These are phyloP conservation scores for Strigamia maritima DNA, from an alignment of 2,888 invertebrate genomes.

Conservation along the genomic window DNA sequence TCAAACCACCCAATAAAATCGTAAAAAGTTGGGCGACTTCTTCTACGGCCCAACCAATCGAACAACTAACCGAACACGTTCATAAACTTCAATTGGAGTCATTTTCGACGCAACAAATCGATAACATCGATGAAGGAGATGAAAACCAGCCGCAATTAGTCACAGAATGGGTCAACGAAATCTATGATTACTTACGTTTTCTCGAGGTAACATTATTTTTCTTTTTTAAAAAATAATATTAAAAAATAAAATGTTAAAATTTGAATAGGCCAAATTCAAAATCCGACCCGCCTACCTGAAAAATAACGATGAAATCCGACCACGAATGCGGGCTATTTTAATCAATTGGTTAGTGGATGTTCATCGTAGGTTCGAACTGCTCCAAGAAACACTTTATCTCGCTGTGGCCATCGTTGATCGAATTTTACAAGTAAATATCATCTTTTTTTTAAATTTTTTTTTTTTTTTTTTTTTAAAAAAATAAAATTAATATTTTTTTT, in stretches of 20 bases:
- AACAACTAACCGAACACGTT: not conserved
- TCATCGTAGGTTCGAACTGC: constrained; percentile 76
- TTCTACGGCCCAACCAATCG: not conserved
- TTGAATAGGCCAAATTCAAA: constrained; percentile 59
- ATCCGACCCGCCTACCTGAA: constrained; percentile 65
- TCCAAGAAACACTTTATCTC: constrained; percentile 84
- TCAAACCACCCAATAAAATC: not conserved
- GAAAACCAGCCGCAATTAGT: constrained; percentile 72
- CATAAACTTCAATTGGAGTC: not conserved
- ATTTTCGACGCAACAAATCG: constrained; percentile 43
- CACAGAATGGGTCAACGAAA: constrained; percentile 82
- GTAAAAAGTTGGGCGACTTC: too few relatives aligned
- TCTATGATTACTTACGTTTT: constrained; percentile 74
- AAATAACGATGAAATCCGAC: constrained; percentile 64
- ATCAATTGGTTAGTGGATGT: constrained; percentile 94
- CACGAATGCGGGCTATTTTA: constrained; percentile 82
- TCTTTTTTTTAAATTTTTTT: constrained; percentile 43
- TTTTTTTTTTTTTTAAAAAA: too few relatives aligned
- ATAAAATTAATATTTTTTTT: too few relatives aligned
- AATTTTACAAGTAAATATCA: constrained; percentile 69
- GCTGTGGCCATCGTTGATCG: constrained; percentile 84
- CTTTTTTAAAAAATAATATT: too few relatives aligned
- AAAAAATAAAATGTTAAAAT: constrained; percentile 31
- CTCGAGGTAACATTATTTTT: constrained; percentile 71
- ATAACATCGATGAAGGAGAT: constrained; percentile 71